These are phyloP conservation scores for Platichthys stellatus DNA, from an alignment of 2,113 vertebrate genomes.

Conservation along the genomic window DNA sequence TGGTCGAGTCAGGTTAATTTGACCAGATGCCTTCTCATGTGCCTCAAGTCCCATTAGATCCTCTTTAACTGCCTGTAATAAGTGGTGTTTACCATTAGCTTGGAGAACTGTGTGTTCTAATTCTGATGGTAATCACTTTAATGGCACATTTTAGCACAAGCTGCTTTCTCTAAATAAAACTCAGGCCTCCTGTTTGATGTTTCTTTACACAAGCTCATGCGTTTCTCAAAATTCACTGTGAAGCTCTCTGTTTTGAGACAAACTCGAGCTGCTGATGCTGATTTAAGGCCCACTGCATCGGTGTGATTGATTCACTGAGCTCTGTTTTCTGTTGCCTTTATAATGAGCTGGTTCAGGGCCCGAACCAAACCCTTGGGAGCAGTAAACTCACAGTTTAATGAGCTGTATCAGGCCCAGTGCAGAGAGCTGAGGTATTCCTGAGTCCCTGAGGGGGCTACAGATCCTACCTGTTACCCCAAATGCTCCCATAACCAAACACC, in stretches of 20 bases:
- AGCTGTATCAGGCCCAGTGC: slow-evolving; percentile 68
- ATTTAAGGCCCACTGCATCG: slow-evolving; percentile 39
- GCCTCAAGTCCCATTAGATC: slow-evolving; percentile 22
- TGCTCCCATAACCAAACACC: slow-evolving; percentile 71
- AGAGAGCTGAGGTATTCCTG: slow-evolving; percentile 52
- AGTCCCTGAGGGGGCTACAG: slow-evolving; percentile 56
- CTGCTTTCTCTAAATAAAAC: slow-evolving; percentile 5
- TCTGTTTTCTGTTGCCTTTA: slow-evolving; percentile 65
- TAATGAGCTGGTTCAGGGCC: slow-evolving; percentile 68
- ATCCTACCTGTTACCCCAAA: slow-evolving; percentile 73
- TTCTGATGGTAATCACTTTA: slow-evolving; percentile 34
- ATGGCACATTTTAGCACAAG: background rate
- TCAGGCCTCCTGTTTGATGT: slow-evolving; percentile 35
- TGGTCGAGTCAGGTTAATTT: slow-evolving; percentile 46
- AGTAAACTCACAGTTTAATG: slow-evolving; percentile 75
- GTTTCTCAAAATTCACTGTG: slow-evolving; percentile 5
- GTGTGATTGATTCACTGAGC: slow-evolving; percentile 37
- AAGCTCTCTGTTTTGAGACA: slow-evolving; percentile 27
- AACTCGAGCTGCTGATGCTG: slow-evolving; percentile 43
- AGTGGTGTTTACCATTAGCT: background rate
- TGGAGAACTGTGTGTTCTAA: background rate
- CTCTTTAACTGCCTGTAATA: slow-evolving; percentile 18
- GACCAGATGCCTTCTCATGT: slow-evolving; percentile 32
- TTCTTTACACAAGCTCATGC: background rate
- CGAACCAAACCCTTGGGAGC: slow-evolving; percentile 64